Conservation (phyloP, 2,113 vertebrate species). For the Lampris incognitus region DNA sequence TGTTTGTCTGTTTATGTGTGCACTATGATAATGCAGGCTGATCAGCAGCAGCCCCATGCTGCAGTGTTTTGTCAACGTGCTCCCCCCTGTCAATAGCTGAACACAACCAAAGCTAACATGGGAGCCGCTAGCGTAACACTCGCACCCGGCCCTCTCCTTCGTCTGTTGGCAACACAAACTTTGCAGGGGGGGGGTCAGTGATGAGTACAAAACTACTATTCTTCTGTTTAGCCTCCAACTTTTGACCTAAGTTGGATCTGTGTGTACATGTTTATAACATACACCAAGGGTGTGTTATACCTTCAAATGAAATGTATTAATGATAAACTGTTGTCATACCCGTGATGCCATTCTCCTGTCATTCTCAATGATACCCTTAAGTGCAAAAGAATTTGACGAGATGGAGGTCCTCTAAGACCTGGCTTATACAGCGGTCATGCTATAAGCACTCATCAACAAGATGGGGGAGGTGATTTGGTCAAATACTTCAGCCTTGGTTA, state of each 20-base stretch:
- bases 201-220: neutral
- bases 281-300: neutral
- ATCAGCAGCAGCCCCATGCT: conserved; percentile 8
- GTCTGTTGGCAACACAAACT: neutral
- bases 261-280: neutral
- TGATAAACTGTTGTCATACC: neutral
- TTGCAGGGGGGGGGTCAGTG: neutral
- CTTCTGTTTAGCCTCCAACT: neutral
- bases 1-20: too few relatives aligned
- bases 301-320: too few relatives aligned
- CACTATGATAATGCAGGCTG: conserved; percentile 11
- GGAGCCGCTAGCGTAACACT: neutral
- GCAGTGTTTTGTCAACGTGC: conserved; percentile 9
- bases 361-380: too few relatives aligned
- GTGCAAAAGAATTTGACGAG: too few relatives aligned
- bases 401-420: too few relatives aligned
- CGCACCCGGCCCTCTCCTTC: neutral
- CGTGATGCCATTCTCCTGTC: neutral
- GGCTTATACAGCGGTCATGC: too few relatives aligned
- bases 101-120: neutral
- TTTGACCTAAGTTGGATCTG: neutral
- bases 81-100: neutral
- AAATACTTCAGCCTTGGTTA: too few relatives aligned
- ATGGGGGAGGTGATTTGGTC: too few relatives aligned
- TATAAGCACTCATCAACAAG: too few relatives aligned